Evolutionary conservation across 2,113 vertebrate genomes (phyloP).

Genomic region (Otus sunia): DNA sequence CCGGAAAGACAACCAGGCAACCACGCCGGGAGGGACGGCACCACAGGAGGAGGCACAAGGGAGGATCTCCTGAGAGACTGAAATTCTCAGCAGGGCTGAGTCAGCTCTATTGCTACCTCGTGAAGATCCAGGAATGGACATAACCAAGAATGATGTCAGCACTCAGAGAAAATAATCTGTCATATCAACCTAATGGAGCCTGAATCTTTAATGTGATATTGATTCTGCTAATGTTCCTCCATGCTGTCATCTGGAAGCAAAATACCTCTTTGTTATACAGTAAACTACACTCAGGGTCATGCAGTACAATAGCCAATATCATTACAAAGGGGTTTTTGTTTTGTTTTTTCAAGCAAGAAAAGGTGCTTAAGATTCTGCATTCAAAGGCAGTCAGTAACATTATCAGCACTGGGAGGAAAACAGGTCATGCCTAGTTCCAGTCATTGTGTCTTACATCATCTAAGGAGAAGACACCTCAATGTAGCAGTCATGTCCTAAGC

Average conservation of each 20-base stretch:
- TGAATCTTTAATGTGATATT: slow-evolving; percentile 65
- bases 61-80: not conserved
- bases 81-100: not conserved
- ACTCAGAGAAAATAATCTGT: slow-evolving; percentile 50
- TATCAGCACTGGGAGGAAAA: not conserved
- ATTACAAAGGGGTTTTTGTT: rapidly evolving
- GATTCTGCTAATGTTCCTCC: slow-evolving; percentile 70
- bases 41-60: rapidly evolving
- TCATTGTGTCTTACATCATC: not conserved
- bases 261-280: slow-evolving; percentile 4
- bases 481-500: not conserved
- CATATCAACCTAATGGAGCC: slow-evolving; percentile 64
- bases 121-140: not conserved
- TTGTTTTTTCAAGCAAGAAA: not conserved
- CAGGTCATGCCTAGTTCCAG: not conserved
- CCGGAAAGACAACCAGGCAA: not conserved
- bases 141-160: slow-evolving; percentile 48
- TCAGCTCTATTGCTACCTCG: slow-evolving; percentile 24
- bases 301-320: not conserved
- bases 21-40: rapidly evolving
- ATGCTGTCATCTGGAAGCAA: slow-evolving; percentile 31
- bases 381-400: not conserved
- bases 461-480: not conserved
- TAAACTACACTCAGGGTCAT: not conserved
- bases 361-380: not conserved